Percentiles rank a stretch among this genome's conserved stretches.
These are phyloP conservation scores for Crocallis elinguaria DNA, from an alignment of 2,888 invertebrate genomes.

Conservation along the genomic window DNA sequence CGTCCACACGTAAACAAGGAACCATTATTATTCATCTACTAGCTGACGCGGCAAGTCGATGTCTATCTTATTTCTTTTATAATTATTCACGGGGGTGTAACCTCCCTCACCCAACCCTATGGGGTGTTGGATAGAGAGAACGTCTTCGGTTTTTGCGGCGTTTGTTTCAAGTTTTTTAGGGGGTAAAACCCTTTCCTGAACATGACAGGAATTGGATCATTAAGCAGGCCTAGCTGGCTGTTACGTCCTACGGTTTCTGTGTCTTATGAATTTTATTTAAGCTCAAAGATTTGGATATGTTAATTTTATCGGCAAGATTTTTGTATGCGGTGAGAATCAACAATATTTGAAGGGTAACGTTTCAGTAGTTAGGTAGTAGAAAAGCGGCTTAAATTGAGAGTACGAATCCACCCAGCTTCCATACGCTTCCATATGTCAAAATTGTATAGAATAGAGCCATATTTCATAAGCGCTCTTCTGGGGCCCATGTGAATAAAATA, in stretches of 20 bases:
- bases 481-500: too few species aligned
- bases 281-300: conserved; percentile 26
- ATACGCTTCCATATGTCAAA: too few species aligned
- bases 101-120: conserved; percentile 48
- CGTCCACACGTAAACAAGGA: conserved; percentile 79
- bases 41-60: conserved; percentile 81
- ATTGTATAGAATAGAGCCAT: too few species aligned
- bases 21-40: conserved; percentile 82
- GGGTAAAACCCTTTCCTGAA: conserved; percentile 84
- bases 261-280: conserved; percentile 52
- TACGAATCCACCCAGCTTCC: too few species aligned
- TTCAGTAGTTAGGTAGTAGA: too few species aligned
- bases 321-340: background rate
- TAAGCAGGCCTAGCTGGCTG: conserved; percentile 72
- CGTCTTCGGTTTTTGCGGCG: conserved; percentile 85
- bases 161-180: conserved; percentile 85
- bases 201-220: conserved; percentile 85
- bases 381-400: too few species aligned
- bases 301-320: conserved; percentile 6
- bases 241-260: conserved; percentile 37
- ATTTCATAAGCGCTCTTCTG: too few species aligned
- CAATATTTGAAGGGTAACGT: too few species aligned
- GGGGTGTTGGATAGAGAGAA: conserved; percentile 64
- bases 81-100: conserved; percentile 77
- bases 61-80: conserved; percentile 85